Base-by-base conservation (phyloP, 2,888 invertebrate species). In the Conus canariensis region DNA sequence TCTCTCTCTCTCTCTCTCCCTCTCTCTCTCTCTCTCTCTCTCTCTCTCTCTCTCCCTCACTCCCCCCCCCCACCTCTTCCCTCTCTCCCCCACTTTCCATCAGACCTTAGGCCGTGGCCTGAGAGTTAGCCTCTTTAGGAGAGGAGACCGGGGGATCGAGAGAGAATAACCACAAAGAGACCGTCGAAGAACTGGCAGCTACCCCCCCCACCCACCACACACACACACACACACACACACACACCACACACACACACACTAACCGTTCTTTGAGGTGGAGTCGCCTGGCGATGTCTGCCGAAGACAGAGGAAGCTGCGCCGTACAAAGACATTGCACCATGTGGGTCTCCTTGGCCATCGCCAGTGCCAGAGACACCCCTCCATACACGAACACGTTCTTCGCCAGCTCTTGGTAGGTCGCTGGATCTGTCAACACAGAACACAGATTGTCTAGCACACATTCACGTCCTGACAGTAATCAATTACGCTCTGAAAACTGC, bases 251-350 rank as follows among this genome's bases (percentile, higher is more conserved):
- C 60, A 77, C 77, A 30, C 14, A 30, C 30, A 12, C 77, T 14
- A 10, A 91, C 91, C 91, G 30, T 80, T 91, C 91, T 19, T 91
- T 91, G 12, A 91, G 64, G 3, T 59, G 19, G 12, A 87, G 87
- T 5, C 85, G 70, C 22, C 85, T 56, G n/a, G 91, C 91, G 12
- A 91, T 85, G 30, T 91, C 59, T n/a, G 56, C 60, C 1, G 91
- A 89, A 7, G 91, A 90, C 85, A 91, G 64, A 25, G 91, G 91
- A 19, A 16, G 22, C 25, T 85, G 64, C 2, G 91, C 77, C 7
- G 82, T 60, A 64, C 89, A 30, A 16, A 91, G 90, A 25, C 30
- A 64, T 19, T 85, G n/a, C 74, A 91, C 60, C 7, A 91, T 30
- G 45, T 90, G 90, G 4, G 89, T 87, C 19, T 91, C 91, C 30